phyloP scores from a whole-genome alignment of 2,888 invertebrate species.

The Zaprionus bogoriensis region DNA sequence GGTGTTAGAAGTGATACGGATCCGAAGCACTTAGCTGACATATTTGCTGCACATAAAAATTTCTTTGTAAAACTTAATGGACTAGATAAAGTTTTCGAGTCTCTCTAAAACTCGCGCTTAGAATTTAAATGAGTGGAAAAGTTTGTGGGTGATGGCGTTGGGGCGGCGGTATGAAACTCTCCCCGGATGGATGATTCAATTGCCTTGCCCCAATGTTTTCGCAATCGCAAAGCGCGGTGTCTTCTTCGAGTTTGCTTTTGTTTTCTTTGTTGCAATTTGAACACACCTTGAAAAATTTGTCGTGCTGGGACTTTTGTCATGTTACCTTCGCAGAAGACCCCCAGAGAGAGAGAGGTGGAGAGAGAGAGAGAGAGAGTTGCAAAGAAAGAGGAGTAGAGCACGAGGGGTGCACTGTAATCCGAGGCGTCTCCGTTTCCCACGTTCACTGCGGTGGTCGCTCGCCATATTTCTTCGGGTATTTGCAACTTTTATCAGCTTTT shows the following conservation, averaged over 20 bases:
- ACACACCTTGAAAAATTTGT: conserved; percentile 66
- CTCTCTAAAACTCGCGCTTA: conserved; percentile 32
- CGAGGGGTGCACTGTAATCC: conserved; percentile 40
- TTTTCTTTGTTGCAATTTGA: conserved; percentile 55
- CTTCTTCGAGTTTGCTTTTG: background rate
- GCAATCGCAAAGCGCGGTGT: conserved; percentile 35
- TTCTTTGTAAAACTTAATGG: conserved; percentile 69
- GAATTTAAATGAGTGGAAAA: conserved; percentile 56
- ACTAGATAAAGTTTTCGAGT: conserved; percentile 66
- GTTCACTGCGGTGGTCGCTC: conserved; percentile 20
- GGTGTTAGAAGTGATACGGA: too few relatives aligned
- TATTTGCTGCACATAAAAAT: conserved; percentile 65
- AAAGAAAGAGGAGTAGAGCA: conserved; percentile 4
- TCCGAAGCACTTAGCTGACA: conserved; percentile 68
- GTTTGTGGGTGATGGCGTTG: too few relatives aligned
- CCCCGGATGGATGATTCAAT: conserved; percentile 66
- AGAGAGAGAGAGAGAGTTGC: too few relatives aligned
- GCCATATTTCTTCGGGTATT: background rate
- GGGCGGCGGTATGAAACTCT: conserved; percentile 2
- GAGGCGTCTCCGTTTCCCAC: conserved; percentile 76
- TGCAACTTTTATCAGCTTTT: conserved; percentile 47
- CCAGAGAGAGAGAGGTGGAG: too few relatives aligned
- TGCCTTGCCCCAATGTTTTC: conserved; percentile 46
- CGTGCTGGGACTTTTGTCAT: conserved; percentile 49
- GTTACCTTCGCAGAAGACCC: conserved; percentile 21